Evolutionary conservation across 92 coral and sea anemone genomes (phyloP).

Genomic region (Phymanthus crucifer): DNA sequence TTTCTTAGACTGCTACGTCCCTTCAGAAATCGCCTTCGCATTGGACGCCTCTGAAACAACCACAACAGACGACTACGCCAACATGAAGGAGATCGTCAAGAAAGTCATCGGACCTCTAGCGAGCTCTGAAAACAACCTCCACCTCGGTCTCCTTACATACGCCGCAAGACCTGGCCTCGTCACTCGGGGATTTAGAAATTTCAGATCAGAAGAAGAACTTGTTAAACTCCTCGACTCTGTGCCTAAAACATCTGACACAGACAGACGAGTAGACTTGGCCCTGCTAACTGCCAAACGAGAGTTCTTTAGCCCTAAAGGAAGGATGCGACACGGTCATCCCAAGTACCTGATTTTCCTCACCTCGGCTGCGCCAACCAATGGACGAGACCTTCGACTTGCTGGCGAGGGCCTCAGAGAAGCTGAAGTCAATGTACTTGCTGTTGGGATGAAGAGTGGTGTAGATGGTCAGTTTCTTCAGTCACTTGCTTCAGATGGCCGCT

Average conservation of each 20-base stretch:
- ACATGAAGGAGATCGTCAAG: conserved; percentile 43
- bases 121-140: conserved; percentile 47
- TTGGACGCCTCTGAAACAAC: conserved; percentile 59
- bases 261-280: conserved; percentile 46
- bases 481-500: conserved; percentile 32
- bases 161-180: conserved; percentile 13
- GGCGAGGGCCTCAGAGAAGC: conserved; percentile 28
- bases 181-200: conserved; percentile 40
- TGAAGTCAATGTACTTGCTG: conserved; percentile 45
- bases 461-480: conserved; percentile 27
- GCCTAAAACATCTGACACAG: conserved; percentile 16
- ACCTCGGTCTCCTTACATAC: conserved; percentile 39
- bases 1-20: conserved; percentile 52
- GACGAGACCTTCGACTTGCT: conserved; percentile 23
- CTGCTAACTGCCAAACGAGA: conserved; percentile 45
- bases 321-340: conserved; percentile 56
- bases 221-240: conserved; percentile 9
- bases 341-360: conserved; percentile 44
- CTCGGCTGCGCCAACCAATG: conserved; percentile 23
- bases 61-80: conserved; percentile 20
- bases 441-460: conserved; percentile 35
- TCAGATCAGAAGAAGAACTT: conserved; percentile 43
- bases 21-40: conserved; percentile 67
- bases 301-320: conserved; percentile 59
- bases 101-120: conserved; percentile 30